A percentile compares a stretch with the other conserved stretches of the same genome.
These are phyloP conservation scores for Percopsis omiscomaycus DNA, from an alignment of 2,797 vertebrate species.

Conservation along the genomic window DNA sequence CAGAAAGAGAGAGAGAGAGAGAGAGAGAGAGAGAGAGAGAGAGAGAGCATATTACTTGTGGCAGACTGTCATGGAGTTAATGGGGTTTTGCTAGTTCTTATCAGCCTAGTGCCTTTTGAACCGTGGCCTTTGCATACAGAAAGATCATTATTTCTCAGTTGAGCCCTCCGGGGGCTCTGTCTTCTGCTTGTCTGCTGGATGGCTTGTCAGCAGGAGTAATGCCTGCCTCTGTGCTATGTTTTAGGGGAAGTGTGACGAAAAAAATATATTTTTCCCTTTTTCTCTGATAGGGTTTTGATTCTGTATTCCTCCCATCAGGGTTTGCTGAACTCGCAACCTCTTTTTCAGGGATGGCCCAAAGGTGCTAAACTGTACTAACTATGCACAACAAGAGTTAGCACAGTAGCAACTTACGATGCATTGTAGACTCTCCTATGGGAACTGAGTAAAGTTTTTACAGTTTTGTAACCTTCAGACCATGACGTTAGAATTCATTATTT, in stretches of 20 bases:
- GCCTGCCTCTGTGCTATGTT: not conserved
- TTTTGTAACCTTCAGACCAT: no score
- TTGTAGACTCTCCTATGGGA: no score
- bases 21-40: conserved; percentile 15
- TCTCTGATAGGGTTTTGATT: not conserved
- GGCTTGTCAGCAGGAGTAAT: conserved; percentile 32
- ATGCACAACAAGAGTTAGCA: no score
- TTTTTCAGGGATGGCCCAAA: not conserved
- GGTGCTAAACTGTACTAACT: no score
- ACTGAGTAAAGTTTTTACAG: no score
- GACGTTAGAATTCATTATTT: no score
- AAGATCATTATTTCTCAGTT: conserved; percentile 70
- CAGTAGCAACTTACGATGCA: no score
- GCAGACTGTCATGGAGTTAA: conserved; percentile 64
- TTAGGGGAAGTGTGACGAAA: conserved; percentile 5
- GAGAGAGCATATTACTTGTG: conserved; percentile 40
- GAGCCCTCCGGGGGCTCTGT: conserved; percentile 42
- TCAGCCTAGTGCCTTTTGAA: conserved; percentile 60
- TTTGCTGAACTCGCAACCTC: not conserved
- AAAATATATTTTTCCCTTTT: not conserved
- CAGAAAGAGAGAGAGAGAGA: not conserved
- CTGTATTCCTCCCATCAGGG: not conserved
- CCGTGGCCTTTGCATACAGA: conserved; percentile 68
- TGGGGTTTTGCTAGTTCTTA: conserved; percentile 64
- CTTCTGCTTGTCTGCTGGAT: conserved; percentile 24